These are phyloP conservation scores for Catagonus wagneri DNA, from an alignment of 2,113 vertebrate genomes.

Conservation along the genomic window DNA sequence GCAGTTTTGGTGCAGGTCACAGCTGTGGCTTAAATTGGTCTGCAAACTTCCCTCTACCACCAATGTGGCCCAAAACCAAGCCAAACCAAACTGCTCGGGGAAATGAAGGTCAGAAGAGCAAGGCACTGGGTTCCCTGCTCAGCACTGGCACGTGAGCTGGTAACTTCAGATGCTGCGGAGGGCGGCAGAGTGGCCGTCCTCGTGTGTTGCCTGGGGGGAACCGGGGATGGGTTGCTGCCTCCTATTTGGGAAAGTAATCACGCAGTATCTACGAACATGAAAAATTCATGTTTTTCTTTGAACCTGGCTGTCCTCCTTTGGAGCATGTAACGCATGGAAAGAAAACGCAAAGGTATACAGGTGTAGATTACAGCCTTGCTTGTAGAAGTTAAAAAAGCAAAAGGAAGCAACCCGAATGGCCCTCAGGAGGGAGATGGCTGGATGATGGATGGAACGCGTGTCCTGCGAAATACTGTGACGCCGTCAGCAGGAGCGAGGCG, in stretches of 20 bases:
- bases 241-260: neutral
- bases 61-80: too few species aligned
- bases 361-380: neutral
- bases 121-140: neutral
- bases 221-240: neutral
- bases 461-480: fast-evolving
- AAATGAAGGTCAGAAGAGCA: neutral
- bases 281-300: neutral
- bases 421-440: neutral
- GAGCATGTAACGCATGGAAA: neutral
- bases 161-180: neutral
- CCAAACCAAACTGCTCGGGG: neutral
- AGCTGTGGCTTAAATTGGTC: too few species aligned
- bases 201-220: fast-evolving
- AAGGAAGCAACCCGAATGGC: neutral
- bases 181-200: fast-evolving
- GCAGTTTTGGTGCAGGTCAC: too few species aligned
- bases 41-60: too few species aligned
- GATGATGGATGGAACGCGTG: neutral
- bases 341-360: neutral
- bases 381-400: neutral
- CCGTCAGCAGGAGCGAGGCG: fast-evolving
- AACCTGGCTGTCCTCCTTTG: neutral
- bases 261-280: neutral
- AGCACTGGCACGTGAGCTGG: neutral